A percentile compares a stretch with the other conserved stretches of the same genome.
Conservation (phyloP, 2,113 vertebrate species). For the Tetrao urogallus region DNA sequence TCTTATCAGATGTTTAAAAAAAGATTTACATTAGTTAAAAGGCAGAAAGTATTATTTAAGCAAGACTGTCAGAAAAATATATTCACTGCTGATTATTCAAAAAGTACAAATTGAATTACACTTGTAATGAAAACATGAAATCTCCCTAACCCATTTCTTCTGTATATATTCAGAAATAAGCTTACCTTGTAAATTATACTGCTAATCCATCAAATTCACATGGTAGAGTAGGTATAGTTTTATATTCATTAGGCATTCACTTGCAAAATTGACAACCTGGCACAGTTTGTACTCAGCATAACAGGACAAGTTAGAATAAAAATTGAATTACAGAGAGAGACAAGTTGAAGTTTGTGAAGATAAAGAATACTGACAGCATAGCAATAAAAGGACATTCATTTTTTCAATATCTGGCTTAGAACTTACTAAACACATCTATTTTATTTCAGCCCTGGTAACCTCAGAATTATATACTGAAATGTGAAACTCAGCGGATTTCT, state of each 20-base stretch:
- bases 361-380: not conserved
- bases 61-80: not conserved
- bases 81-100: not conserved
- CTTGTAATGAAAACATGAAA: constrained; percentile 32
- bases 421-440: not conserved
- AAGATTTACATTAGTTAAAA: not conserved
- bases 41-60: not conserved
- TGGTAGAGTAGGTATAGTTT: not conserved
- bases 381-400: not conserved
- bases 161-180: not conserved
- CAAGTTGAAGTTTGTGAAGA: not conserved
- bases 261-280: constrained; percentile 36
- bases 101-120: constrained; percentile 22
- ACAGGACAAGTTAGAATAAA: not conserved
- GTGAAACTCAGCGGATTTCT: not conserved
- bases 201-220: constrained; percentile 53
- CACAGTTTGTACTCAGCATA: constrained; percentile 38
- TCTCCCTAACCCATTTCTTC: constrained; percentile 16
- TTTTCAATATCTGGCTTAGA: not conserved
- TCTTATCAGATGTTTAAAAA: not conserved
- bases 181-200: constrained; percentile 30
- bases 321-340: not conserved
- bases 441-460: not conserved
- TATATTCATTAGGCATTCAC: constrained; percentile 31
- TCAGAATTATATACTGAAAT: not conserved